Evolutionary conservation across 2,113 vertebrate species (phyloP).

Genomic region (Pheucticus melanocephalus): DNA sequence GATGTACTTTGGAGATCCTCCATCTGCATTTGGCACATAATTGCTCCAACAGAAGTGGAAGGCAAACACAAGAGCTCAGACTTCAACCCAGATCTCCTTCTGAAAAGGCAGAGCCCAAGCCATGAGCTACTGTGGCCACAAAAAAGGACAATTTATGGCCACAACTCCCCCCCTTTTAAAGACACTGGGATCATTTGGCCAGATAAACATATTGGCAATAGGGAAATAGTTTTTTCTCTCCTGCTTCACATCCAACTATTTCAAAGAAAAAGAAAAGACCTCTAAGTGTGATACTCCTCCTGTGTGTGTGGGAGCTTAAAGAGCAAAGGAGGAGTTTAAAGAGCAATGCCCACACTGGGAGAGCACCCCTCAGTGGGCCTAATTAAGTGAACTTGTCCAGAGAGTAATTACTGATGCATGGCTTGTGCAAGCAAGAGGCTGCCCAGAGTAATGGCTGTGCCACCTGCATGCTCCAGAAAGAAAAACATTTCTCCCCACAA

Average conservation of each 20-base stretch:
- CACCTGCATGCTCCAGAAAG: background rate
- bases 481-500: background rate
- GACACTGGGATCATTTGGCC: too few species aligned
- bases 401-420: background rate
- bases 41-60: fast-evolving
- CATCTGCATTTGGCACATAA: background rate
- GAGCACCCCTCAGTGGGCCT: background rate
- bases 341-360: background rate
- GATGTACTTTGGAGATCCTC: background rate
- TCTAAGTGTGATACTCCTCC: background rate
- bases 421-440: background rate
- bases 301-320: background rate
- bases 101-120: background rate
- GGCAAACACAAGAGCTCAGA: background rate
- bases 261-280: background rate
- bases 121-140: background rate
- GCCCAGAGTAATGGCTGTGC: background rate
- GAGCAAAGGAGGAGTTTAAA: background rate
- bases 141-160: background rate
- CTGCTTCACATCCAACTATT: background rate
- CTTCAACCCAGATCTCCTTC: background rate
- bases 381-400: background rate
- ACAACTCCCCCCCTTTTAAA: background rate
- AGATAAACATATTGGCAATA: background rate
- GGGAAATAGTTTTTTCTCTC: background rate